Base-by-base conservation (phyloP, 2,797 vertebrate genomes). In the Clamator glandarius region DNA sequence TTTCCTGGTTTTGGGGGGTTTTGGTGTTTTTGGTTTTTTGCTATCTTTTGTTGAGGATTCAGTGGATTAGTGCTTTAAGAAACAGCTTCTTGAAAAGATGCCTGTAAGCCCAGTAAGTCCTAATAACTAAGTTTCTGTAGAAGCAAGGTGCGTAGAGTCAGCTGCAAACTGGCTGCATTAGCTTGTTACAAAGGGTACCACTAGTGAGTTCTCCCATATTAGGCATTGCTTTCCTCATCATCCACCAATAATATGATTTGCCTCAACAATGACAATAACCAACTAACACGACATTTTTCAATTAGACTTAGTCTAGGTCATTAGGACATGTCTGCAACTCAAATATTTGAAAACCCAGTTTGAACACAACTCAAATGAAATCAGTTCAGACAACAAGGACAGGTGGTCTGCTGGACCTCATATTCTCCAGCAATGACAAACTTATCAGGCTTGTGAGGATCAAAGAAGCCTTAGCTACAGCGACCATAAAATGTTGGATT, bases 351-450 rank as follows among this genome's bases (percentile, higher is more conserved):
- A 77, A 80, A 24, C 8, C 59, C 5, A 41, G 9, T 91, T 86
- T 79, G 28, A 79, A 63, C 59, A 39, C 29, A 81, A 41, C 26
- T 46, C 33, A 58, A 29, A 2, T n/a, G 26, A 68, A 93, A 46
- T 26, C 11, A 77, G 19, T 26, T 81, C 23, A 77, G 41, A n/a
- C 33, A 46, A 16, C 1, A 31, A 35, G 8, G 39, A 39, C 39
- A 39, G 39, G 12, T 39, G 12, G 39, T 39, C 39, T 39, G 39
- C 39, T 75, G 36, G 15, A 67, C 35, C 26, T 52, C 12, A 12
- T 66, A 29, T 18, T 67, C n/a, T 55, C 5, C 17, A 54, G 3
- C 14, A 62, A 48, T 1, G 0, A 80, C 8, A 2, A 2, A 3
- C 35, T 41, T 67, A 25, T 68, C 63, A 29, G 29, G 39, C 41